These are phyloP conservation scores for Prosapia bicincta DNA, from an alignment of 2,888 invertebrate genomes.

Conservation along the genomic window DNA sequence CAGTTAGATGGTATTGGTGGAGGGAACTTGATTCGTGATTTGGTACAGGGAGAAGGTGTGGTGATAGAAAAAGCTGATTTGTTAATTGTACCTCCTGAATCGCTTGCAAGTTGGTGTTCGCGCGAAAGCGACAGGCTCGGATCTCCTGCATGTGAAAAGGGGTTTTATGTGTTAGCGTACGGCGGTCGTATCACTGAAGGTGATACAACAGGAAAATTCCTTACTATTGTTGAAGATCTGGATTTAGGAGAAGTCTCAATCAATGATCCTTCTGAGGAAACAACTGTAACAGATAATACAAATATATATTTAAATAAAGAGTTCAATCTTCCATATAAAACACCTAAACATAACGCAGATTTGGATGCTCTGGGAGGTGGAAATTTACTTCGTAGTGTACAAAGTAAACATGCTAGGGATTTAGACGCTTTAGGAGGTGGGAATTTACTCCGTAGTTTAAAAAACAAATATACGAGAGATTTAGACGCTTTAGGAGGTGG, in stretches of 20 bases:
- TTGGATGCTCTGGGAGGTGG: background rate
- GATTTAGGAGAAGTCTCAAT: no score
- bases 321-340: no score
- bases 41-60: conserved; percentile 13
- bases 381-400: background rate
- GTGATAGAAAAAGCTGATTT: background rate
- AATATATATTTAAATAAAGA: no score
- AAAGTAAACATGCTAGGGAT: background rate
- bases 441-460: background rate
- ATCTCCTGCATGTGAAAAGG: no score
- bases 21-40: conserved; percentile 14
- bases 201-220: no score
- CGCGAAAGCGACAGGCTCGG: no score
- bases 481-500: background rate
- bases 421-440: background rate
- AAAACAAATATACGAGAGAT: background rate
- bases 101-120: no score
- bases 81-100: background rate
- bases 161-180: no score
- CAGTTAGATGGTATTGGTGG: conserved; percentile 23
- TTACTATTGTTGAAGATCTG: no score
- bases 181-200: no score
- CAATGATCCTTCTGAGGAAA: no score
- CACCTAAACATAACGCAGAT: background rate
- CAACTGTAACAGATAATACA: no score